Conservation (phyloP, 2,113 vertebrate species). For the Rhipidura dahli region DNA sequence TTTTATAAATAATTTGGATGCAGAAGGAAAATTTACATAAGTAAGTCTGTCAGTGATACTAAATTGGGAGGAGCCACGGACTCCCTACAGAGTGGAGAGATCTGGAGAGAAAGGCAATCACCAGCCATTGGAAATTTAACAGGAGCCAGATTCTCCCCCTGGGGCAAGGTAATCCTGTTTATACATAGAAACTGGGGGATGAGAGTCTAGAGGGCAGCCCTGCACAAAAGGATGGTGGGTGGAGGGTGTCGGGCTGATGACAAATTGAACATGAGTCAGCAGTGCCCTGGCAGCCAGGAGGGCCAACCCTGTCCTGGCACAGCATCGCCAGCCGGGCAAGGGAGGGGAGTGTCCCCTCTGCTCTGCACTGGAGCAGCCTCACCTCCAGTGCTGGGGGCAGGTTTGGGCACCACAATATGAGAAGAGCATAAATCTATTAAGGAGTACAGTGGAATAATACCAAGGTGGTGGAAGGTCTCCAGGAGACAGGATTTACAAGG, state of each 20-base stretch:
- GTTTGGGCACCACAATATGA: accelerated
- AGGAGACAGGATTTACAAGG: background rate
- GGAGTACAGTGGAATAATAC: background rate
- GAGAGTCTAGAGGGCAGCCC: background rate
- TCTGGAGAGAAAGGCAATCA: background rate
- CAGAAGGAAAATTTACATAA: background rate
- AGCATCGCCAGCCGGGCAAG: accelerated
- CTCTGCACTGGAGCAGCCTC: accelerated
- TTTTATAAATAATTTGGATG: background rate
- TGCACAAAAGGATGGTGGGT: accelerated
- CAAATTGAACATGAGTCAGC: accelerated
- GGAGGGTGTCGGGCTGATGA: background rate
- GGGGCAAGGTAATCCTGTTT: background rate
- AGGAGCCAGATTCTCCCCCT: background rate
- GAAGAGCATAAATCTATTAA: background rate
- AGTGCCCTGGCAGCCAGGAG: background rate
- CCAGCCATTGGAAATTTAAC: background rate
- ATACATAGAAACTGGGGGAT: background rate
- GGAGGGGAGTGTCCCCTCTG: background rate
- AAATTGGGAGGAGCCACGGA: background rate
- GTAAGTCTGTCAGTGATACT: background rate
- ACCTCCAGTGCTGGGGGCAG: accelerated
- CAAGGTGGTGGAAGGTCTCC: background rate
- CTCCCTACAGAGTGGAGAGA: background rate
- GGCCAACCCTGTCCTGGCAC: accelerated